Evolutionary conservation across 2,797 vertebrate genomes (phyloP), one percentile per base, ranked within the genome.

Genomic region (Vipera ursinii): DNA sequence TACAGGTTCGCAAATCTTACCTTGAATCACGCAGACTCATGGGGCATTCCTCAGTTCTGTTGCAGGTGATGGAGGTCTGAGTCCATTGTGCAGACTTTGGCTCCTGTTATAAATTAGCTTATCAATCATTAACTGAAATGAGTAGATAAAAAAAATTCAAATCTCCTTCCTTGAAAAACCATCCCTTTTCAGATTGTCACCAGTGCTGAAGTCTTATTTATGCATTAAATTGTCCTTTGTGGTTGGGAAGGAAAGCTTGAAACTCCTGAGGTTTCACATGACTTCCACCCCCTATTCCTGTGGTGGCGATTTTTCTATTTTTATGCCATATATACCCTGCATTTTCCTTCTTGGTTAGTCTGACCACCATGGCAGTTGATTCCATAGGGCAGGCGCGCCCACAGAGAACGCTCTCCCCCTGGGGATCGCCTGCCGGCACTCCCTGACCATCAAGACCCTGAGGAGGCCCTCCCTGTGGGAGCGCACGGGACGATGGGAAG

Each of bases 101-200:
- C 94, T 96, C 95, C 95, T 96, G 89, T 44, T 82, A 88, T 93
- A 96, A 96, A 91, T n/a, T 88, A 0, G 0, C 93, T 92, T 57
- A 92, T 95, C 93, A 97, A 97, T 96, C 93, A 97, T 97, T 97
- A 97, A 96, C 97, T 90, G 92, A 93, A 96, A 96, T 95, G 93
- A 96, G 86, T 9, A 73, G 4, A 63, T 95, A 82, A 93, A 95
- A 38, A 86, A 93, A 92, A 87, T 65, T 69, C 32, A 6, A 92
- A 48, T 87, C 6, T 57, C 89, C 55, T 92, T 91, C 24, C 32
- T 26, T 55, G 6, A 56, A 61, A 26, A 0, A 48, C 44, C 90
- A 38, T 89, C 60, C 32, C 48, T 93, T 55, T 51, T 93, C 61
- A 6, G 26, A 17, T n/a, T 69, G 69, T 3, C 9, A 32, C 57